A percentile compares a stretch with the other conserved stretches of the same genome.
These are phyloP conservation scores for Sebastes minor DNA, from an alignment of 2,797 vertebrate species.

Conservation along the genomic window DNA sequence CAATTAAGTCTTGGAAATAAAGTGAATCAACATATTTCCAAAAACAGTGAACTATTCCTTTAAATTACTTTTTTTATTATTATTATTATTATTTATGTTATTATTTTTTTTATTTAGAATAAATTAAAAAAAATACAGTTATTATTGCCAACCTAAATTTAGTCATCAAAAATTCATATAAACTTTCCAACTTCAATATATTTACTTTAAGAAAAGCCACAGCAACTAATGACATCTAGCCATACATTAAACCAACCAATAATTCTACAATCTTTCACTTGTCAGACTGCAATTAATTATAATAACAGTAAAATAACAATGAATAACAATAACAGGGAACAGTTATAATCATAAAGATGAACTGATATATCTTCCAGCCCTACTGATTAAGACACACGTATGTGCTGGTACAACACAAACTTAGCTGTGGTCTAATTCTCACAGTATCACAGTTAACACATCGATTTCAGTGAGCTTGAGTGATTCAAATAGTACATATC, in stretches of 20 bases:
- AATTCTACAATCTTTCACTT: background rate
- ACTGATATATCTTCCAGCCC: constrained; percentile 20
- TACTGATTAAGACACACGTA: constrained; percentile 6
- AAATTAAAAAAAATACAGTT: too few species aligned
- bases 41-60: background rate
- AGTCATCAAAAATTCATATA: background rate
- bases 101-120: too few species aligned
- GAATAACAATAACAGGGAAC: background rate
- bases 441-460: constrained; percentile 36
- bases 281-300: background rate
- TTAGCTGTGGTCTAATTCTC: constrained; percentile 21
- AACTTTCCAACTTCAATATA: background rate
- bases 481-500: constrained; percentile 1
- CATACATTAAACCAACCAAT: background rate
- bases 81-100: background rate
- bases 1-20: background rate
- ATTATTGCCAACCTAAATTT: background rate
- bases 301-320: background rate
- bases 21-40: background rate
- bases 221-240: background rate
- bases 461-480: background rate
- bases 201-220: background rate
- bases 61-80: background rate
- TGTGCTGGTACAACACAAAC: constrained; percentile 46
- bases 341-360: background rate